Conservation (phyloP, 2,797 vertebrate genomes). For the Anabacerthia variegaticeps region DNA sequence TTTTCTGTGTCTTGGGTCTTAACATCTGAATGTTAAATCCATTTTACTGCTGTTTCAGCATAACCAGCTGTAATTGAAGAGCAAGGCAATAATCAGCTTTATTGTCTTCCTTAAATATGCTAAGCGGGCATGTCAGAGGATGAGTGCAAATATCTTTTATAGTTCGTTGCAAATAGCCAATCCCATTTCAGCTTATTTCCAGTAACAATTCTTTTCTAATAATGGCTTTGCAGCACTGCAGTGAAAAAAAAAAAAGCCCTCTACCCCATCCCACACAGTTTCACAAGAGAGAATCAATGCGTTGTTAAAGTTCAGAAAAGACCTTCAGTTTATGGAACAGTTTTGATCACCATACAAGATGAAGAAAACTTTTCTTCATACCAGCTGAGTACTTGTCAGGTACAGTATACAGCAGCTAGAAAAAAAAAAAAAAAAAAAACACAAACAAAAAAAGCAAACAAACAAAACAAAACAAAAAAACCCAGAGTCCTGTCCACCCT, state of each 20-base stretch:
- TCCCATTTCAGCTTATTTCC: background rate
- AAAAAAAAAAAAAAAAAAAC: background rate
- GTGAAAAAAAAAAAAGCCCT: background rate
- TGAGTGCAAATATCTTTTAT: background rate
- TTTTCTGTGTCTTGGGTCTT: background rate
- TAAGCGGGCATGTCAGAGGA: background rate
- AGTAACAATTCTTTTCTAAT: background rate
- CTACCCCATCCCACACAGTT: background rate
- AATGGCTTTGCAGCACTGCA: background rate
- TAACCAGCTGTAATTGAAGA: conserved; percentile 11
- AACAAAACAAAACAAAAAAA: too few relatives aligned
- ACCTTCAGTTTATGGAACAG: background rate
- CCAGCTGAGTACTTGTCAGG: background rate
- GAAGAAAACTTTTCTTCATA: background rate
- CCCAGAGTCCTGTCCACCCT: background rate
- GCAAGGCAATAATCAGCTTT: conserved; percentile 23
- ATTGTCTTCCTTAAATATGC: conserved; percentile 36
- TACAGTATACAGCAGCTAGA: background rate
- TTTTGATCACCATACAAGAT: background rate
- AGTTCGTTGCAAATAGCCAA: background rate
- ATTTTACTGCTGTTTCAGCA: conserved; percentile 12
- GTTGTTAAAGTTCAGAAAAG: background rate
- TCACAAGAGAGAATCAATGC: background rate
- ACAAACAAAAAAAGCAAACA: too few relatives aligned
- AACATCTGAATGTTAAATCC: background rate